A percentile compares a stretch with the other conserved stretches of the same genome.
These are phyloP conservation scores for Colius striatus DNA, from an alignment of 2,113 vertebrate species.

Conservation along the genomic window DNA sequence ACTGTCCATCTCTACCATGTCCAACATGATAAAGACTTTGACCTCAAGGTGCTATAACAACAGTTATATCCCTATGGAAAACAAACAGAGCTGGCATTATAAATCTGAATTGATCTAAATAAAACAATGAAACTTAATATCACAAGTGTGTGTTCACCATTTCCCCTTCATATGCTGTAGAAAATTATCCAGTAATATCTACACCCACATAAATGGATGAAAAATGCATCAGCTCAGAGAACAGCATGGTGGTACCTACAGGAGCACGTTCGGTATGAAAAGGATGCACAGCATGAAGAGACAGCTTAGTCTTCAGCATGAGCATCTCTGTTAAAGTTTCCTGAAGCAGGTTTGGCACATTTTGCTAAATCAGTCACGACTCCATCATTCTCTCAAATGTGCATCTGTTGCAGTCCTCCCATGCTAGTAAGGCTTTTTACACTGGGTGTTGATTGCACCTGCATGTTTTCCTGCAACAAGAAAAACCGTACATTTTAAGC, in stretches of 20 bases:
- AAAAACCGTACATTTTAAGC: neutral
- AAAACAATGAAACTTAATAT: neutral
- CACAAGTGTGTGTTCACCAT: neutral
- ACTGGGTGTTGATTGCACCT: neutral
- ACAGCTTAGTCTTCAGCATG: neutral
- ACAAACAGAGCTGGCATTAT: neutral
- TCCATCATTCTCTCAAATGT: neutral
- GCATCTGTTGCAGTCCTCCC: neutral
- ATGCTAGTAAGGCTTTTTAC: neutral
- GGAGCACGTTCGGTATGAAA: neutral
- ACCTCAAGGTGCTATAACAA: neutral
- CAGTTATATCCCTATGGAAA: neutral
- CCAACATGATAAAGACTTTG: neutral
- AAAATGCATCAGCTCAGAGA: neutral
- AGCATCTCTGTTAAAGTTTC: neutral
- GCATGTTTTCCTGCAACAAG: constrained; percentile 3
- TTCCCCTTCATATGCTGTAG: neutral
- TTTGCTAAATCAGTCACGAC: neutral
- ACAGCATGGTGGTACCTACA: neutral
- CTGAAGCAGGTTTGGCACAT: neutral
- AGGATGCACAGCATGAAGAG: neutral
- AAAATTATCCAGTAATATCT: neutral
- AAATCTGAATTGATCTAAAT: neutral
- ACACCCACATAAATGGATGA: neutral
- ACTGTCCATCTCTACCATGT: neutral